Conservation (phyloP, 1,140 invertebrate genomes). For the Zaprionus inermis region DNA sequence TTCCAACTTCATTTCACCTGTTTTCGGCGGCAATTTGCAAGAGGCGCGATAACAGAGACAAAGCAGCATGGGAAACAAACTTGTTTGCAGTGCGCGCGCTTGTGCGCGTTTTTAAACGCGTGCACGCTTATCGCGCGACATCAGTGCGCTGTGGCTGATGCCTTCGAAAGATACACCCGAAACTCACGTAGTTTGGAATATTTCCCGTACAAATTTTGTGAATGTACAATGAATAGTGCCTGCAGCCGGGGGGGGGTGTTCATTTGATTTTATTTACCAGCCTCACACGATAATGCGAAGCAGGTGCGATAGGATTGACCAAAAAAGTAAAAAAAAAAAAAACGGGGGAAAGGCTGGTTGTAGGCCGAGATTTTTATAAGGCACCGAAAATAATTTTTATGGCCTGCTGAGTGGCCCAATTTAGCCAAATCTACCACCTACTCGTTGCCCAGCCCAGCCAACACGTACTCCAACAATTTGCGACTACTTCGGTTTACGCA, state of each 20-base stretch:
- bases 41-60: conserved; percentile 47
- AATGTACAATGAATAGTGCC: conserved; percentile 16
- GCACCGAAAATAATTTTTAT: conserved; percentile 61
- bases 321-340: conserved; percentile 3
- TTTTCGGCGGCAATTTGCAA: conserved; percentile 50
- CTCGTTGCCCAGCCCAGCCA: conserved; percentile 40
- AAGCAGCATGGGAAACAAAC: conserved; percentile 21
- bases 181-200: conserved; percentile 29
- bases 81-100: not conserved
- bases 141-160: conserved; percentile 59
- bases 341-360: not conserved
- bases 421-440: conserved; percentile 25
- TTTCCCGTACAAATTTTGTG: conserved; percentile 40
- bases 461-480: conserved; percentile 38
- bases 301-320: conserved; percentile 71
- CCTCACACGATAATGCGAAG: conserved; percentile 60
- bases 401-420: conserved; percentile 19
- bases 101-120: conserved; percentile 27
- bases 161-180: conserved; percentile 53
- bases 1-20: conserved; percentile 67
- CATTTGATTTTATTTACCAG: conserved; percentile 66
- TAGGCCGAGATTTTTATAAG: conserved; percentile 56
- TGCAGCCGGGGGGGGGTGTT: conserved; percentile 62
- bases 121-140: conserved; percentile 45
- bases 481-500: conserved; percentile 25